Evolutionary conservation across 1,140 invertebrate genomes (phyloP), one percentile per base, ranked within the genome.

Genomic region (Aphis craccivora): DNA sequence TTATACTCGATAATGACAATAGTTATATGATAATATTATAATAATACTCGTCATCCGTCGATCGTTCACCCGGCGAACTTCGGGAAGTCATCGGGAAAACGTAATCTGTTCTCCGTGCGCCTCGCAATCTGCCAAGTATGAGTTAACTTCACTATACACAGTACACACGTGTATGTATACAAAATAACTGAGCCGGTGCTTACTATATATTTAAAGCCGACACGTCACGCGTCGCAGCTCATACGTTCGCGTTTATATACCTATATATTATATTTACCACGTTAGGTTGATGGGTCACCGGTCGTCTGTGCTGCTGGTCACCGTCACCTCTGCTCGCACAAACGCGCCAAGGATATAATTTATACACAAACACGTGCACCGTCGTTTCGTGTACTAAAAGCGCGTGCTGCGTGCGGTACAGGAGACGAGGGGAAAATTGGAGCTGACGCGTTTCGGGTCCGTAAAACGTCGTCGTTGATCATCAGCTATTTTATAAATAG

Each of bases 221-320:
- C 60, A 76, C 60, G 60, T 76, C 60, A 76, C 60, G 60, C 60
- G 60, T 76, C n/a, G 30, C 60, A 9, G 14, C 60, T 14, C 30
- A 23, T 55, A 67, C 60, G 0, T n/a, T n/a, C 60, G 14, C 1
- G 60, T 25, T 25, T 76, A n/a, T n/a, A n/a, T n/a, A 8, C 11
- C 3, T 67, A n/a, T n/a, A 0, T 20, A n/a, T 14, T 30, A 67
- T 67, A 67, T 76, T n/a, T 76, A 76, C 60, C 30, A 5, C 60
- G 60, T 76, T 76, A 76, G 60, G 60, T 76, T n/a, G 60, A 76
- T n/a, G 60, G 60, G 60, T 76, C 60, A 76, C 60, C 60, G 60
- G 60, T 76, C 60, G 55, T 60, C 55, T 60, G 55, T 11, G 25
- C 55, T 76, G 48, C 48, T 51, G 60, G 60, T 76, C 60, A n/a